Evolutionary conservation across 2,888 invertebrate genomes (phyloP).

Genomic region (Cataglyphis livida): DNA sequence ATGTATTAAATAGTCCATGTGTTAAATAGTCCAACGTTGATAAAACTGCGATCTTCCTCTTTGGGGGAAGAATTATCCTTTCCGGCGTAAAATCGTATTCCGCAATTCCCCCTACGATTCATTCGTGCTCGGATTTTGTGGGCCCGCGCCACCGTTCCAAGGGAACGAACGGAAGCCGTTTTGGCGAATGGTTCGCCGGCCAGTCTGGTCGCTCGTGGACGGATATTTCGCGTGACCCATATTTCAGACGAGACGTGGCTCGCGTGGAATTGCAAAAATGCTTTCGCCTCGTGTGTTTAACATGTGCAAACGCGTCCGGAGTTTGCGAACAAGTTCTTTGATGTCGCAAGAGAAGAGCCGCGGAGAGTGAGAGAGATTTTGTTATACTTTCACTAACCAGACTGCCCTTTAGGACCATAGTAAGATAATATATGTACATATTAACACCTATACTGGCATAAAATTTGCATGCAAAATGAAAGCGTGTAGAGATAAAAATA

Average conservation of each 20-base stretch:
- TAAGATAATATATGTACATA: slow-evolving; percentile 13
- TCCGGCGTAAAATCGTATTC: slow-evolving; percentile 52
- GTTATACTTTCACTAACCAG: background rate
- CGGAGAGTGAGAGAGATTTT: slow-evolving; percentile 11
- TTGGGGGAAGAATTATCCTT: slow-evolving; percentile 37
- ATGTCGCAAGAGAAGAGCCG: slow-evolving; percentile 20
- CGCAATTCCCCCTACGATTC: slow-evolving; percentile 43
- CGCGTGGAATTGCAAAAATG: slow-evolving; percentile 46
- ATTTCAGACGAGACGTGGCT: background rate
- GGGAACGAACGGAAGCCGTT: slow-evolving; percentile 13
- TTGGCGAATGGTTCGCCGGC: slow-evolving; percentile 14
- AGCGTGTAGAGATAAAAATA: background rate
- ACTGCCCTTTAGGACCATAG: background rate
- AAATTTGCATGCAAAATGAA: slow-evolving; percentile 14
- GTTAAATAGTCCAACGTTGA: slow-evolving; percentile 30
- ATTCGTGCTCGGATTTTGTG: background rate
- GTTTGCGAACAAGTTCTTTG: slow-evolving; percentile 36
- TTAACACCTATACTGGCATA: background rate
- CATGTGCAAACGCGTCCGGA: slow-evolving; percentile 4
- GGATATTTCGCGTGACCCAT: background rate
- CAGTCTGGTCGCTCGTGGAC: background rate
- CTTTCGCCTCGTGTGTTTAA: background rate
- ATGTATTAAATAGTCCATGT: slow-evolving; percentile 26
- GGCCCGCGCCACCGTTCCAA: background rate
- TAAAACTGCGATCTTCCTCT: slow-evolving; percentile 28